phyloP scores from a whole-genome alignment of 2,797 vertebrate species.

The Chaenodraco wilsoni region DNA sequence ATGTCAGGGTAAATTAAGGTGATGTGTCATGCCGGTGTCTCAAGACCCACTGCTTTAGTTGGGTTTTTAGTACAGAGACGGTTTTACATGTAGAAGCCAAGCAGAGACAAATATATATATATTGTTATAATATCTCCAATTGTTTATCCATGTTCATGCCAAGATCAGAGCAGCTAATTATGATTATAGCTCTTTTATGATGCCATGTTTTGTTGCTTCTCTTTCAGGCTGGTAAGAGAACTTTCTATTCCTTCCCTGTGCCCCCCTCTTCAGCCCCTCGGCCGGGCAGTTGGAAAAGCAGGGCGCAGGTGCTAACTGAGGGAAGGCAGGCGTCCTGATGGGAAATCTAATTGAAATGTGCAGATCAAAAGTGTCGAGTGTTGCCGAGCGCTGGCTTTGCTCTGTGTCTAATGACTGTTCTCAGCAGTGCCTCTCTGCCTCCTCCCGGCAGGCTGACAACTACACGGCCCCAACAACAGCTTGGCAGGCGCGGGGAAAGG shows the following conservation, averaged over 20 bases:
- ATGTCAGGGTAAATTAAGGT: conserved; percentile 64
- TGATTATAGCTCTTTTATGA: conserved; percentile 6
- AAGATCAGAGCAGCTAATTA: conserved; percentile 29
- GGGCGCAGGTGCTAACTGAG: conserved; percentile 81
- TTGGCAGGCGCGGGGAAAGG: conserved; percentile 79
- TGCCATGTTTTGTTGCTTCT: conserved; percentile 42
- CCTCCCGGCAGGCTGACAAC: conserved; percentile 72
- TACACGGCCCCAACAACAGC: conserved; percentile 71
- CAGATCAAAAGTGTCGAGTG: conserved; percentile 82
- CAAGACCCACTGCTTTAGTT: conserved; percentile 24
- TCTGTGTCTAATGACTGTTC: conserved; percentile 81
- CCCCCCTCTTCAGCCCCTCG: conserved; percentile 50
- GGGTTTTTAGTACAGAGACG: not conserved
- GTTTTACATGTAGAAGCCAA: no score
- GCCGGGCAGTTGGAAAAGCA: conserved; percentile 52
- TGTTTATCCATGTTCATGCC: not conserved
- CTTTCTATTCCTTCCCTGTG: conserved; percentile 35
- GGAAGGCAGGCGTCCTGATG: conserved; percentile 83
- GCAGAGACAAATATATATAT: not conserved
- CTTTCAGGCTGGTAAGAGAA: conserved; percentile 36
- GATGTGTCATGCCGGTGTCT: conserved; percentile 23
- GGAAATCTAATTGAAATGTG: conserved; percentile 88
- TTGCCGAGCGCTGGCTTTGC: conserved; percentile 75
- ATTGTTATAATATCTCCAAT: not conserved
- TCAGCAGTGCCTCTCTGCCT: conserved; percentile 69